Percentiles rank a stretch among this genome's conserved stretches.
phyloP scores from a whole-genome alignment of 2,797 vertebrate genomes.

The Liasis olivaceus region DNA sequence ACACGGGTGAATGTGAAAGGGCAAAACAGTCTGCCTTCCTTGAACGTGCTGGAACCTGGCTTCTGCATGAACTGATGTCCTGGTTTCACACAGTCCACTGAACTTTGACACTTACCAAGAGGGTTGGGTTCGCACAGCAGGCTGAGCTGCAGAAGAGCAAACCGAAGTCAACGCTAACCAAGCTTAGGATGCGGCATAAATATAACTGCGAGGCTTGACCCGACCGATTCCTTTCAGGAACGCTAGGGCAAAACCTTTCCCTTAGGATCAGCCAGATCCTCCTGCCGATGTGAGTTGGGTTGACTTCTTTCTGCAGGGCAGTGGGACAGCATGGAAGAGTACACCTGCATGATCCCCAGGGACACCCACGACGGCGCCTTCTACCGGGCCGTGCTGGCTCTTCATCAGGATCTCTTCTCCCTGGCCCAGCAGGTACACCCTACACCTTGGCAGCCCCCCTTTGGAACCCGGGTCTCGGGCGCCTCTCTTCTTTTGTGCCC shows the following conservation, averaged over 20 bases:
- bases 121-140: too few relatives aligned
- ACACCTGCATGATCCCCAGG: constrained; percentile 97
- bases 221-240: not conserved
- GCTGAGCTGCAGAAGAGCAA: too few relatives aligned
- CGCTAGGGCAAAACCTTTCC: not conserved
- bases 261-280: not conserved
- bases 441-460: not conserved
- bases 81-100: too few relatives aligned
- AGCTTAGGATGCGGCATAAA: not conserved
- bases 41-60: too few relatives aligned
- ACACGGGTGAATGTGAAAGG: not conserved
- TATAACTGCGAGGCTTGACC: not conserved
- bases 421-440: constrained; percentile 91
- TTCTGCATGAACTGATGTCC: too few relatives aligned
- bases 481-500: not conserved
- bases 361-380: constrained; percentile 97
- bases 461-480: not conserved
- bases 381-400: constrained; percentile 93
- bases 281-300: not conserved
- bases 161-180: not conserved
- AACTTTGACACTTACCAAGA: too few relatives aligned
- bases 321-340: constrained; percentile 99
- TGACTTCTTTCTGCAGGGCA: constrained; percentile 78
- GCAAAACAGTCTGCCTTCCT: not conserved
- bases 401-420: constrained; percentile 98